Evolutionary conservation across 2,888 invertebrate genomes (phyloP), one percentile per base, ranked within the genome.

Genomic region (Melanostoma scalare): DNA sequence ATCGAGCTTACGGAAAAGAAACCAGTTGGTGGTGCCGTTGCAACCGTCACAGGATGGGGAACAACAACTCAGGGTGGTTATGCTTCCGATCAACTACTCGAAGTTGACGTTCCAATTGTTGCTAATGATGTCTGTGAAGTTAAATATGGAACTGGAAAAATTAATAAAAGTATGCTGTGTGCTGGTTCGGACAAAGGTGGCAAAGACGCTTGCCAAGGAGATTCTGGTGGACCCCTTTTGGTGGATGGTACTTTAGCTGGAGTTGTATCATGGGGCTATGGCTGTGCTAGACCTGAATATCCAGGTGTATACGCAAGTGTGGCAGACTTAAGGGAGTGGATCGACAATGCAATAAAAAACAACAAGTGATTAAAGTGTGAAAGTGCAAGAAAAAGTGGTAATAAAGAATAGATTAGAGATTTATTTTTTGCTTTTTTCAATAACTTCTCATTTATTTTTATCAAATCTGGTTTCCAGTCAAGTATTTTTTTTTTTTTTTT

Each of bases 211-310:
- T 90, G 86, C 60, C 87, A 87, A 55, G 88, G 88, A n/a, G 90
- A 90, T 79, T 90, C 90, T 0, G 90, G 90, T 30, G 90, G 90
- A 3, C 90, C 89, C 0, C 52, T 90, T 1, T 40, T 89, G 35
- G 86, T 89, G 0, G 44, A 85, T 4, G 85, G 87, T 10, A 55
- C 86, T 46, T 79, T 90, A 4, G 82, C 87, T 1, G 90, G 90
- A 33, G 58, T 90, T 35, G 90, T 90, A 5, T 90, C 90, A 4
- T 90, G 90, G 89, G 89, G 90, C 42, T 58, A 71, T 30, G 86
- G 79, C 0, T 90, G 89, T 61, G 89, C 89, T n/a, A 56, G 80
- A 9, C 81, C 88, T 20, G 46, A 78, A 0, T 78, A 87, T 65
- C 89, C 89, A 0, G 90, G 90, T 0, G 89, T 90, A 4, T 90